Percentiles rank a stretch among this genome's conserved stretches.
These are phyloP conservation scores for Elephantulus edwardii DNA, from an alignment of 2,113 vertebrate genomes.

Conservation along the genomic window DNA sequence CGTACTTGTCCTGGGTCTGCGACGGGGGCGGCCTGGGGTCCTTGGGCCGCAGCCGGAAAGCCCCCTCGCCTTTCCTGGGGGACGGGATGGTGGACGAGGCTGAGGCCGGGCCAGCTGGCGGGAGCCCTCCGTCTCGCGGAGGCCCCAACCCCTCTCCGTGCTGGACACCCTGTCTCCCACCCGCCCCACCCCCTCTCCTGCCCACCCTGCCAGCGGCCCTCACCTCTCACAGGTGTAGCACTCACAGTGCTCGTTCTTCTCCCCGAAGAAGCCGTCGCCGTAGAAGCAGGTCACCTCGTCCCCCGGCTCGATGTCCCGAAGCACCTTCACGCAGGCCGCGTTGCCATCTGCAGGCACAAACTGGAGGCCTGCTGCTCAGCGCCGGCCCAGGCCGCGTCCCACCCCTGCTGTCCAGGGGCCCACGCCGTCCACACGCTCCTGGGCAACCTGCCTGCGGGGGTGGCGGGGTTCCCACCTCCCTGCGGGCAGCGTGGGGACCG, in stretches of 20 bases:
- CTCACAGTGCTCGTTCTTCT: conserved; percentile 95
- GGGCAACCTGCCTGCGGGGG: rapidly evolving
- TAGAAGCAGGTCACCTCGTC: conserved; percentile 97
- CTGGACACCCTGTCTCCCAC: too few relatives aligned
- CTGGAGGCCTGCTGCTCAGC: conserved; percentile 34
- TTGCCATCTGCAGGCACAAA: conserved; percentile 87
- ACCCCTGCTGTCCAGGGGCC: rapidly evolving
- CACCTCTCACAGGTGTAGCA: conserved; percentile 96
- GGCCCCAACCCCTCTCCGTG: rapidly evolving
- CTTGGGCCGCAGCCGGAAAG: conserved; percentile 85
- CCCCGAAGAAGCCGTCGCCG: conserved; percentile 94
- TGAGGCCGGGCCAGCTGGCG: background rate
- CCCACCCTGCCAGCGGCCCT: background rate
- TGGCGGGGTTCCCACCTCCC: background rate
- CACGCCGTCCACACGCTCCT: background rate
- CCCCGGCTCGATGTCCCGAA: conserved; percentile 91
- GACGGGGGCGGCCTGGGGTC: conserved; percentile 37
- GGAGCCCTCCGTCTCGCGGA: too few relatives aligned
- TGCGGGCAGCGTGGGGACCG: background rate
- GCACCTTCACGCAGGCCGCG: conserved; percentile 91
- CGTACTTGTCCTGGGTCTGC: conserved; percentile 86
- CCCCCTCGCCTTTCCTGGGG: conserved; percentile 91
- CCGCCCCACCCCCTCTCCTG: background rate
- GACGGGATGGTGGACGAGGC: conserved; percentile 58
- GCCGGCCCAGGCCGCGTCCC: background rate